These are phyloP conservation scores for Nerophis ophidion DNA, from an alignment of 2,113 vertebrate species.

Conservation along the genomic window DNA sequence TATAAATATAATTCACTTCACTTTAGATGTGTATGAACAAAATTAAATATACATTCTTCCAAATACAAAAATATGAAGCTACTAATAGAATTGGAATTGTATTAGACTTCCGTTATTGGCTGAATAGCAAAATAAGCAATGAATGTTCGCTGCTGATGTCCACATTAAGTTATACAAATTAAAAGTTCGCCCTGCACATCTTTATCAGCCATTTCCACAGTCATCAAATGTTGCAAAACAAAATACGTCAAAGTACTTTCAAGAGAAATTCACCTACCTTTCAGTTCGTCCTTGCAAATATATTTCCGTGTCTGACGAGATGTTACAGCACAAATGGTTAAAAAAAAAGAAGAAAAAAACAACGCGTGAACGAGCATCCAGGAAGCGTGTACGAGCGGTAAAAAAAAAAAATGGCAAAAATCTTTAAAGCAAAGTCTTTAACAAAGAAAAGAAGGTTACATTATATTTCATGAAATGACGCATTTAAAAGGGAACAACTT, in stretches of 20 bases:
- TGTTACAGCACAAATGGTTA: background rate
- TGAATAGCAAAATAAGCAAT: background rate
- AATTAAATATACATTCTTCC: no score
- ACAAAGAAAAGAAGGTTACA: background rate
- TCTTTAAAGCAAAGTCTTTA: background rate
- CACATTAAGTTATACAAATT: background rate
- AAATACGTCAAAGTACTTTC: background rate
- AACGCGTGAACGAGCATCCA: background rate
- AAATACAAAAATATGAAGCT: no score
- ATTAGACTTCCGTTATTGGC: background rate
- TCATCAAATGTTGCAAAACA: background rate
- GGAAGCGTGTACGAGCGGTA: background rate
- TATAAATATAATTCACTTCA: no score
- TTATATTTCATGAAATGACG: background rate
- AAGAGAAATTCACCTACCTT: background rate
- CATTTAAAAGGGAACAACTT: background rate
- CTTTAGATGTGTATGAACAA: no score
- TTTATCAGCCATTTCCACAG: background rate
- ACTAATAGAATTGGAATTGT: no score
- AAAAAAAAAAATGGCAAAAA: background rate
- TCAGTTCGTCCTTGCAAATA: background rate
- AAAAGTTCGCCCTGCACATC: background rate
- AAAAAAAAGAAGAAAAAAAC: no score
- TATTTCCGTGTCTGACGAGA: conserved; percentile 1
- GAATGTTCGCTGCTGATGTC: no score